A percentile compares a stretch with the other conserved stretches of the same genome.
Evolutionary conservation across 2,797 vertebrate species (phyloP).

Genomic region (Lepilemur ruficaudatus): DNA sequence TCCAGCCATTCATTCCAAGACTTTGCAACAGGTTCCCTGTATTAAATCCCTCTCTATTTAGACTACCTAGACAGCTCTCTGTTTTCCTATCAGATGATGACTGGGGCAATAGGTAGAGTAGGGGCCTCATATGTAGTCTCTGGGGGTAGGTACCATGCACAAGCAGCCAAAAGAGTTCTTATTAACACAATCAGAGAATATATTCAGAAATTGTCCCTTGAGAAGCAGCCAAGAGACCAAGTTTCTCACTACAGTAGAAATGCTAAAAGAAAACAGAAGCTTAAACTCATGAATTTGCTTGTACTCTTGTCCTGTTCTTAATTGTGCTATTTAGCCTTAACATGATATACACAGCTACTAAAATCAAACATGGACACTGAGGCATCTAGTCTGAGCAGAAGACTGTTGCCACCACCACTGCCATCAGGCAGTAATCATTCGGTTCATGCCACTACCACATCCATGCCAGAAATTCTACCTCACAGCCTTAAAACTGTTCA

Average conservation of each 20-base stretch:
- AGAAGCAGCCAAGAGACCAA: not conserved
- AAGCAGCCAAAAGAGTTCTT: not conserved
- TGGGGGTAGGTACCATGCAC: not conserved
- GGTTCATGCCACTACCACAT: not conserved
- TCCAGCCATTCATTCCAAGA: not conserved
- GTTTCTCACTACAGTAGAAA: not conserved
- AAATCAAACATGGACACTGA: not conserved
- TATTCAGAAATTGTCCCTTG: conserved; percentile 11
- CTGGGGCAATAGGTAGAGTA: not conserved
- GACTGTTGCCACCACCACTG: not conserved
- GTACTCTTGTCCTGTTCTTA: not conserved
- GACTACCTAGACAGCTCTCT: not conserved
- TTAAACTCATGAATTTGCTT: conserved; percentile 1
- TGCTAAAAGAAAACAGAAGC: not conserved
- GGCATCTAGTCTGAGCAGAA: not conserved
- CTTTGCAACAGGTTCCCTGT: not conserved
- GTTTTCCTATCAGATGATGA: not conserved
- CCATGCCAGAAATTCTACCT: not conserved
- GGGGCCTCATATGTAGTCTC: not conserved
- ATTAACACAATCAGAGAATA: not conserved
- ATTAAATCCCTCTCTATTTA: not conserved
- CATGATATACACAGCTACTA: not conserved
- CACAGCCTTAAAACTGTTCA: not conserved
- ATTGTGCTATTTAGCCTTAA: not conserved
- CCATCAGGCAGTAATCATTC: not conserved